Evolutionary conservation across 2,888 invertebrate genomes (phyloP).

Genomic region (Lycia hirtaria): DNA sequence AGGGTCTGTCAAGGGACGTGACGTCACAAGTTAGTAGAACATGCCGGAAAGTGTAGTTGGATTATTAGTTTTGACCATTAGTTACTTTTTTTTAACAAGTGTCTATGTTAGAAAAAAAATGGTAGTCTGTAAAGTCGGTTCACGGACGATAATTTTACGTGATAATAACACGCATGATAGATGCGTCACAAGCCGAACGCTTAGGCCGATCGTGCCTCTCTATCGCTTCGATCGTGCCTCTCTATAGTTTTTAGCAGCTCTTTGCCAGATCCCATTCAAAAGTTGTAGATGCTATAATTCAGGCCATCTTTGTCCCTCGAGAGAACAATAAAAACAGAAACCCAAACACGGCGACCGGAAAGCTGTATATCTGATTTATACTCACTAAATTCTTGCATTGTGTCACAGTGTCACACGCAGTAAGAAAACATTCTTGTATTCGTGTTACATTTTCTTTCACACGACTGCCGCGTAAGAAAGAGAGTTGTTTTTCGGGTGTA

Average conservation of each 20-base stretch:
- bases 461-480: too few relatives aligned
- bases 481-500: too few relatives aligned
- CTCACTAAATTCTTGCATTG: slow-evolving; percentile 50
- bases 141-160: too few relatives aligned
- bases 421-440: too few relatives aligned
- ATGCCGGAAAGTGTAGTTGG: slow-evolving; percentile 1
- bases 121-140: neutral
- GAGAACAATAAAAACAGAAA: slow-evolving; percentile 36
- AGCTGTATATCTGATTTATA: slow-evolving; percentile 56
- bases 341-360: slow-evolving; percentile 42
- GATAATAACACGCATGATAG: too few relatives aligned
- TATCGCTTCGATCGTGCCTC: too few relatives aligned
- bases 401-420: slow-evolving; percentile 32
- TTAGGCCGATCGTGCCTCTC: too few relatives aligned
- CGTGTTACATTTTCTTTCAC: too few relatives aligned
- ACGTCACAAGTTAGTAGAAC: slow-evolving; percentile 1
- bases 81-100: neutral
- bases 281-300: slow-evolving; percentile 26
- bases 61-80: neutral
- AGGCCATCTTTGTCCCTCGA: slow-evolving; percentile 20
- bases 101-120: too few relatives aligned
- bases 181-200: too few relatives aligned
- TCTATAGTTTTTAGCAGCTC: neutral
- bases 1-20: neutral
- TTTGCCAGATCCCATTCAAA: neutral